These are phyloP conservation scores for Meandrusa payeni DNA, from an alignment of 2,888 invertebrate genomes.

Conservation along the genomic window DNA sequence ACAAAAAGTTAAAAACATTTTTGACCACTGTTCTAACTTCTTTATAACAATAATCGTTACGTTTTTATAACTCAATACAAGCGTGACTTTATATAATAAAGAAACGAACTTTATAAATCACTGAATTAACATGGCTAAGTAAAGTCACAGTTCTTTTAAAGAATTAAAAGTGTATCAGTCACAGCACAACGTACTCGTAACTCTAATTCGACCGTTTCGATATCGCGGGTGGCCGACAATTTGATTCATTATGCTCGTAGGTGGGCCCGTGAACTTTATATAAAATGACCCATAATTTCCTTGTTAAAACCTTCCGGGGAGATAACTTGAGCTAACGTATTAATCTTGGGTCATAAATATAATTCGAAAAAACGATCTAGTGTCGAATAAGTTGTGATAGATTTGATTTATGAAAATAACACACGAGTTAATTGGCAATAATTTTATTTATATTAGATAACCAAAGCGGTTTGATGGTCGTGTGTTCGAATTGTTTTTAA, in stretches of 20 bases:
- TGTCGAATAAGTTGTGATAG: neutral
- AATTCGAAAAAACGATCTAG: constrained; percentile 36
- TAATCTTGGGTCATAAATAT: constrained; percentile 65
- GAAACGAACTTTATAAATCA: constrained; percentile 43
- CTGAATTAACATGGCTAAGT: constrained; percentile 36
- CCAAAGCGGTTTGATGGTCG: no score
- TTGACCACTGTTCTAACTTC: constrained; percentile 2
- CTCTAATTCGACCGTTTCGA: constrained; percentile 44
- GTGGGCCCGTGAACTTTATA: constrained; percentile 63
- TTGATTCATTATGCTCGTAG: constrained; percentile 66
- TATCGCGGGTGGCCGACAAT: constrained; percentile 65
- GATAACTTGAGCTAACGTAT: constrained; percentile 58
- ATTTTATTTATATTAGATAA: no score
- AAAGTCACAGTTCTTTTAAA: constrained; percentile 32
- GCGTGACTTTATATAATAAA: constrained; percentile 54
- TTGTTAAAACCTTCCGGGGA: constrained; percentile 60
- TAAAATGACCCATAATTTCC: constrained; percentile 73
- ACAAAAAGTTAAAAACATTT: no score
- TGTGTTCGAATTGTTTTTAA: no score
- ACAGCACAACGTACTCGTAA: constrained; percentile 35
- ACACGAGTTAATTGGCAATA: no score
- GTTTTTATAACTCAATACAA: constrained; percentile 39
- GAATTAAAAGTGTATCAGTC: constrained; percentile 35
- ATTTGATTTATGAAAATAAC: constrained; percentile 10
- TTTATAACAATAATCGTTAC: constrained; percentile 36